A percentile compares a stretch with the other conserved stretches of the same genome.
These are phyloP conservation scores for Pediacus dermestoides DNA, from an alignment of 2,888 invertebrate genomes.

Conservation along the genomic window DNA sequence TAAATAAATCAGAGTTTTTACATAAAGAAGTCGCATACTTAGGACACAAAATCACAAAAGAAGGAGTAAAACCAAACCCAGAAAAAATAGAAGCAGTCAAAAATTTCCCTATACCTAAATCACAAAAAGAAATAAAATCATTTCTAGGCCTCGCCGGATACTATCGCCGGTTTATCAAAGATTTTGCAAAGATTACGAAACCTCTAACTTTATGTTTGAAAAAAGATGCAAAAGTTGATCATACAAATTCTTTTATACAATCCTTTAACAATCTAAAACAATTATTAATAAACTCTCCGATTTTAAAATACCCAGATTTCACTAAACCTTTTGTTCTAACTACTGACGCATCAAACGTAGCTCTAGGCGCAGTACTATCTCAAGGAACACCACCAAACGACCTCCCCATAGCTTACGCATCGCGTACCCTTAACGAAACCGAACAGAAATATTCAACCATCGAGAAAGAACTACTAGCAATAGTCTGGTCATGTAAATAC, in stretches of 20 bases:
- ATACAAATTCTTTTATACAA: constrained; percentile 13
- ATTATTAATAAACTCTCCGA: constrained; percentile 18
- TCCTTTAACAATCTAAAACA: constrained; percentile 19
- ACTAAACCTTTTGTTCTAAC: constrained; percentile 30
- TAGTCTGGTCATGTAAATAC: constrained; percentile 5
- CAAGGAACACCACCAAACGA: too few relatives aligned
- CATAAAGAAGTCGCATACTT: too few relatives aligned
- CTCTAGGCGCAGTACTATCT: too few relatives aligned
- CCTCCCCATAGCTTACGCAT: constrained; percentile 6
- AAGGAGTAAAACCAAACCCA: too few relatives aligned
- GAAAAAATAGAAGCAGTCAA: not conserved
- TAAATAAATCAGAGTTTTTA: too few relatives aligned
- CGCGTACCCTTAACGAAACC: constrained; percentile 2
- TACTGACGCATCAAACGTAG: too few relatives aligned
- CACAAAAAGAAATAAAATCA: constrained; percentile 9
- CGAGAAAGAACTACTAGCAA: constrained; percentile 5
- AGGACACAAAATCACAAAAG: too few relatives aligned
- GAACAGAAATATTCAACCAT: constrained; percentile 7
- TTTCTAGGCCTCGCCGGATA: constrained; percentile 11
- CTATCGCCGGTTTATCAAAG: constrained; percentile 16
- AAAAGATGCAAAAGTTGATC: constrained; percentile 19
- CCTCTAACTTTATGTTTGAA: constrained; percentile 25
- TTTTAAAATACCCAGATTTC: constrained; percentile 35
- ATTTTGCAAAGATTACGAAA: constrained; percentile 23
- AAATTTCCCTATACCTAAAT: constrained; percentile 12